These are phyloP conservation scores for Equus quagga DNA, from an alignment of 2,113 vertebrate genomes.

Conservation along the genomic window DNA sequence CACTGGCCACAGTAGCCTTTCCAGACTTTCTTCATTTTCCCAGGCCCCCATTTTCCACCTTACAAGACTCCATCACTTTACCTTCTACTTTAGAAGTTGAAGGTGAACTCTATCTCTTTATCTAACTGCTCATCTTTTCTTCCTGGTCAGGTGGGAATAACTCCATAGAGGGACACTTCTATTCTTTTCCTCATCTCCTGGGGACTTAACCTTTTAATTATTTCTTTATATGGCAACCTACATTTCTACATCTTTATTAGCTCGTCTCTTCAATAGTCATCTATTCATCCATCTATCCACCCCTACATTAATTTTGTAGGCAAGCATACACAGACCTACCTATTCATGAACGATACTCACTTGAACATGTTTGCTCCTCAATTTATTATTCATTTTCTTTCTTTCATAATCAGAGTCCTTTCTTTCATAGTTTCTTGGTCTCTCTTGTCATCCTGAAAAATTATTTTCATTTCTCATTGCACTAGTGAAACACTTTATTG, in stretches of 20 bases:
- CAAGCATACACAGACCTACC: background rate
- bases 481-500: background rate
- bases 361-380: background rate
- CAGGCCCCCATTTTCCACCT: background rate
- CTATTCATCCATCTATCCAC: background rate
- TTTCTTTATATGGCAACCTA: background rate
- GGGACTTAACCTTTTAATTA: background rate
- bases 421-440: background rate
- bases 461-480: background rate
- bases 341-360: background rate
- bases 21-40: background rate
- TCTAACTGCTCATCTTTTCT: background rate
- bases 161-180: background rate
- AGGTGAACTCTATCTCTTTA: background rate
- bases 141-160: background rate
- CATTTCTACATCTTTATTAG: background rate
- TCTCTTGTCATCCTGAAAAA: background rate
- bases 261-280: background rate
- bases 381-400: background rate
- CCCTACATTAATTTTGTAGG: background rate
- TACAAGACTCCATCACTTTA: background rate
- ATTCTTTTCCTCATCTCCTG: background rate
- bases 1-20: background rate
- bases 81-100: background rate
- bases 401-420: background rate